phyloP scores from a whole-genome alignment of 2,113 vertebrate species.

The Hippopotamus amphibius region DNA sequence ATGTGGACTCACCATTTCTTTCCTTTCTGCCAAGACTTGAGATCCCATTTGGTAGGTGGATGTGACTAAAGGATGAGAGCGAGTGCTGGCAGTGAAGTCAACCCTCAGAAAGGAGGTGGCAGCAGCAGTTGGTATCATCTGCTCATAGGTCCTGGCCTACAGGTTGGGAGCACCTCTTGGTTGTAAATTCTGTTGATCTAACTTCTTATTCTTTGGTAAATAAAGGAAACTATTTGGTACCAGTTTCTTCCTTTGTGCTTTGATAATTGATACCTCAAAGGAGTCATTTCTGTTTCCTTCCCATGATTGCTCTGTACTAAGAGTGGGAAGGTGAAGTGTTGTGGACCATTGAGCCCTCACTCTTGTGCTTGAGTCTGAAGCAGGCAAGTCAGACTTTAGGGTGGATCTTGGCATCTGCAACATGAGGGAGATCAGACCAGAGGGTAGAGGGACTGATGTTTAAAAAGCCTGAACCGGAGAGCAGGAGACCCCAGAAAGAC shows the following conservation, averaged over 20 bases:
- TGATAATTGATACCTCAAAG: background rate
- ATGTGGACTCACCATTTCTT: background rate
- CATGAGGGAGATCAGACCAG: background rate
- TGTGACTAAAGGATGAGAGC: background rate
- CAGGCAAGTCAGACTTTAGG: background rate
- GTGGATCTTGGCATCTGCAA: background rate
- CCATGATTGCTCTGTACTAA: background rate
- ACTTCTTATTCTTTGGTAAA: background rate
- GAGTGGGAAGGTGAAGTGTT: background rate
- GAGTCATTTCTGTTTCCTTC: background rate
- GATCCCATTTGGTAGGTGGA: background rate
- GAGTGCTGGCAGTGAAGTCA: background rate
- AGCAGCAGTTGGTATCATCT: background rate
- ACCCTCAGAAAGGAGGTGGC: background rate
- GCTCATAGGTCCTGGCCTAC: background rate
- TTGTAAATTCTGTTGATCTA: background rate
- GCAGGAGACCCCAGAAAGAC: background rate
- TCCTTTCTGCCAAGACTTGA: background rate
- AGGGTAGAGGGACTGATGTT: background rate
- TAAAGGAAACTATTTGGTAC: background rate
- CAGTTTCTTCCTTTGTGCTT: conserved; percentile 6
- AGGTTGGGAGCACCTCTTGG: background rate
- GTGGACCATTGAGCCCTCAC: background rate
- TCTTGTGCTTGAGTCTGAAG: background rate
- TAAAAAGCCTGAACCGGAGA: background rate